Conservation (phyloP, 35 echinoderm and acorn worm genomes). For the Ophiothrix spiculata region DNA sequence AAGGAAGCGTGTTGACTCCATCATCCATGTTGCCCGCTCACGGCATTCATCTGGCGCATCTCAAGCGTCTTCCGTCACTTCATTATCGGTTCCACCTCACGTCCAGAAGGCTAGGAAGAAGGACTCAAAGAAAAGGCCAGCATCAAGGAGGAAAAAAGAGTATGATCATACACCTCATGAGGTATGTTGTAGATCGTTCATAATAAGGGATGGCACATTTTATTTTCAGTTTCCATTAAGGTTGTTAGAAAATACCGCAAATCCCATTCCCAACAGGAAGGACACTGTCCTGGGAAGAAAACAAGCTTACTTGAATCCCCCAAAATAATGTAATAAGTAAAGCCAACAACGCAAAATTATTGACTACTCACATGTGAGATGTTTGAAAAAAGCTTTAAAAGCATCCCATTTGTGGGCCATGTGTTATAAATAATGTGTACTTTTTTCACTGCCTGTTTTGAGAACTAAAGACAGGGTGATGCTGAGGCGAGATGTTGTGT, state of each 20-base stretch:
- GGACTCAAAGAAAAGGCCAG: conserved; percentile 55
- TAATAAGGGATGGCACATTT: neutral
- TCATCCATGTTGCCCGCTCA: conserved; percentile 20
- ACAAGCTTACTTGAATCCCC: no score
- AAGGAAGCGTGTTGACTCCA: no score
- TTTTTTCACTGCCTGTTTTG: neutral
- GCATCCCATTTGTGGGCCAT: no score
- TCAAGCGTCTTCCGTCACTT: conserved; percentile 13
- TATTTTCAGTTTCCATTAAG: neutral
- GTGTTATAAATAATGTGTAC: no score
- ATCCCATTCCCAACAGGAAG: neutral
- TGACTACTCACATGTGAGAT: no score
- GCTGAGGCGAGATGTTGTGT: neutral
- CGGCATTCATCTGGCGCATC: conserved; percentile 4
- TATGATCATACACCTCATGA: conserved; percentile 97
- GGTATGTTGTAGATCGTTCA: conserved; percentile 14
- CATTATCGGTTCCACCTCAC: conserved; percentile 23
- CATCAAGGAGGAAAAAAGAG: conserved; percentile 52
- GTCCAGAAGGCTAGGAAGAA: conserved; percentile 20
- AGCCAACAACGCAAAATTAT: no score
- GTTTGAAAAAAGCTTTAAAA: no score
- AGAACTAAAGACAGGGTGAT: neutral
- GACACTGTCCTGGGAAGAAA: no score
- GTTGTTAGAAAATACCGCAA: neutral
- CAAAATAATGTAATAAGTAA: no score